A percentile compares a stretch with the other conserved stretches of the same genome.
Conservation (phyloP, 2,888 invertebrate species). For the Papilio gigon region DNA sequence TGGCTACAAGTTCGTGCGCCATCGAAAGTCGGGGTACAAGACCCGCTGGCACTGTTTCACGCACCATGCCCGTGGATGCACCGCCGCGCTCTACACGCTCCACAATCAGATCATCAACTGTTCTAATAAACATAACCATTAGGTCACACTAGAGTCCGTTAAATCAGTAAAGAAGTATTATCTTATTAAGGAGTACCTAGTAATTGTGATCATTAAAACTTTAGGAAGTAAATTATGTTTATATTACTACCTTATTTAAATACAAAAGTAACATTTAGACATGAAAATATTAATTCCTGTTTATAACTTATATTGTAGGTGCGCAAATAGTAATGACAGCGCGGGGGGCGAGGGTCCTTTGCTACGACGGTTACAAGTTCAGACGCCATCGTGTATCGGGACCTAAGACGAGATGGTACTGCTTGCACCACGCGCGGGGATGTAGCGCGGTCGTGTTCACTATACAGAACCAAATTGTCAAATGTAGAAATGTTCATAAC, state of each 20-base stretch:
- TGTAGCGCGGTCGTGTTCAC: constrained; percentile 48
- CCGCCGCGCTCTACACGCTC: constrained; percentile 42
- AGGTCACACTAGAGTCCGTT: too few species aligned
- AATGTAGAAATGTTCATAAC: constrained; percentile 47
- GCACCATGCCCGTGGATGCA: constrained; percentile 44
- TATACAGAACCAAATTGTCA: constrained; percentile 42
- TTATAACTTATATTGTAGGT: constrained; percentile 29
- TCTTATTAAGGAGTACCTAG: too few species aligned
- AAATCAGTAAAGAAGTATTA: too few species aligned
- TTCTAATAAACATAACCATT: constrained; percentile 44
- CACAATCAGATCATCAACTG: constrained; percentile 43
- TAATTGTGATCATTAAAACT: too few species aligned
- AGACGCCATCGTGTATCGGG: constrained; percentile 41
- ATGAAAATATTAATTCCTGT: too few species aligned
- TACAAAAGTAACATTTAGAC: too few species aligned
- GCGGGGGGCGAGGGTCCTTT: constrained; percentile 47
- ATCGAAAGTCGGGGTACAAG: constrained; percentile 43
- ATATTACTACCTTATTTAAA: too few species aligned
- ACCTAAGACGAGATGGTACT: constrained; percentile 48
- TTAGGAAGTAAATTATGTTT: too few species aligned
- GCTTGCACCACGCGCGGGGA: constrained; percentile 45
- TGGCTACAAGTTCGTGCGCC: constrained; percentile 47
- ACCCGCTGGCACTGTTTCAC: constrained; percentile 48
- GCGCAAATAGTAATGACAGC: constrained; percentile 33
- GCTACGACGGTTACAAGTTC: constrained; percentile 49